Conservation (phyloP, 2,797 vertebrate species). For the Decapterus maruadsi region DNA sequence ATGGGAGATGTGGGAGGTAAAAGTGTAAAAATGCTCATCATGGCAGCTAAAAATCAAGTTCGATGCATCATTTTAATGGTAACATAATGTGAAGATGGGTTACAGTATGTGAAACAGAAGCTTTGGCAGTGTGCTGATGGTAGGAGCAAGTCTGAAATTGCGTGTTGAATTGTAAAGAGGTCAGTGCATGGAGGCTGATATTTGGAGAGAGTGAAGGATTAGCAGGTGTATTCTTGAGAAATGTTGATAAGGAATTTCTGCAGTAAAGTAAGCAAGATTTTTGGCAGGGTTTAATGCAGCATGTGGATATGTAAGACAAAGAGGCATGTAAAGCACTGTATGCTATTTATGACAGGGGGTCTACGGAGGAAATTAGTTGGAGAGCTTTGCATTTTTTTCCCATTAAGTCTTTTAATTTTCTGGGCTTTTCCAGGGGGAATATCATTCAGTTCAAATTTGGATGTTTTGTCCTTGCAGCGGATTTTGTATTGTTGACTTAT, state of each 20-base stretch:
- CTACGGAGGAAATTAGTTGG: slow-evolving; percentile 72
- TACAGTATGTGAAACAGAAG: slow-evolving; percentile 58
- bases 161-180: slow-evolving; percentile 64
- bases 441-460: slow-evolving; percentile 52
- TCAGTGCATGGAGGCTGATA: slow-evolving; percentile 48
- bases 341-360: slow-evolving; percentile 65
- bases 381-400: slow-evolving; percentile 57
- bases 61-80: slow-evolving; percentile 27
- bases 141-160: slow-evolving; percentile 68
- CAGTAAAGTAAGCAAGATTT: slow-evolving; percentile 61
- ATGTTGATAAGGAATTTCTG: slow-evolving; percentile 73
- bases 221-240: slow-evolving; percentile 76
- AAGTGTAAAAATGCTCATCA: slow-evolving; percentile 27
- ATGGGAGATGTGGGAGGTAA: slow-evolving; percentile 6
- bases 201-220: slow-evolving; percentile 67
- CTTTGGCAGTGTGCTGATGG: slow-evolving; percentile 61
- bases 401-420: slow-evolving; percentile 63
- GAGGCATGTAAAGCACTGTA: slow-evolving; percentile 56
- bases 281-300: slow-evolving; percentile 62
- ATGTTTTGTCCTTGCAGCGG: slow-evolving; percentile 50
- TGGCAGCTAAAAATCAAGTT: slow-evolving; percentile 30
- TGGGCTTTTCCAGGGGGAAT: slow-evolving; percentile 51
- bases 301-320: slow-evolving; percentile 71
- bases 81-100: slow-evolving; percentile 41
- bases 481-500: slow-evolving; percentile 47